Evolutionary conservation across 2,113 vertebrate species (phyloP), one percentile per base, ranked within the genome.

Genomic region (Gadus macrocephalus): DNA sequence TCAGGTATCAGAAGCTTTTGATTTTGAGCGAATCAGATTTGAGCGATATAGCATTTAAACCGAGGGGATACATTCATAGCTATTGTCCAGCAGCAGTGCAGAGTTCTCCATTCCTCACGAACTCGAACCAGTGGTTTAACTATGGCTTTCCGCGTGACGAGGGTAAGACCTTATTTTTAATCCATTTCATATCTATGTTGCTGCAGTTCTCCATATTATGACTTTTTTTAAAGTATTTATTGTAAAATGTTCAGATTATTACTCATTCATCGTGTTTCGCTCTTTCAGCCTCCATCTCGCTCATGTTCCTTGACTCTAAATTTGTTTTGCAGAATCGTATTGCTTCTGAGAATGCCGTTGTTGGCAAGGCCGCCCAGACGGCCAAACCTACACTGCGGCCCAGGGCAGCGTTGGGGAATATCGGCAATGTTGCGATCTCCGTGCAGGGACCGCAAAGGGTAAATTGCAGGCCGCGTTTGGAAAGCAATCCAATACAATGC

Each of bases 1-100:
- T 92, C 74, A 87, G 64, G n/a, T 22, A 15, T 3, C 20, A 8
- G 15, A 5, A 3, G 55, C 55, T n/a, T 20, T 67, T 63, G 16
- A 22, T 28, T 11, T 2, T 0, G 83, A 82, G 81, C 92, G 53
- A 94, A 93, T 93, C 83, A 86, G 65, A 61, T 67, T 69, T 28
- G 1, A 72, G 73, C 3, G 53, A 66, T 70, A 82, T 78, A 90
- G 76, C 85, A 83, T 93, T 94, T 95, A 94, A 94, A 94, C 74
- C 67, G 66, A 60, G 66, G 68, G 53, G 20, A 17, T 15, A 14
- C 22, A 4, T 0, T 2, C 0, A 17, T 0, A 0, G 22, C 11
- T 1, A n/a, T 0, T 7, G 0, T 8, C 15, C 55, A 58, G n/a
- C 25, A 19, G 35, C 62, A 55, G 11, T 19, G 31, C 59, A 66